Conservation (phyloP, 37 sponge, comb jelly and placozoan species). For the Crambe crambe region DNA sequence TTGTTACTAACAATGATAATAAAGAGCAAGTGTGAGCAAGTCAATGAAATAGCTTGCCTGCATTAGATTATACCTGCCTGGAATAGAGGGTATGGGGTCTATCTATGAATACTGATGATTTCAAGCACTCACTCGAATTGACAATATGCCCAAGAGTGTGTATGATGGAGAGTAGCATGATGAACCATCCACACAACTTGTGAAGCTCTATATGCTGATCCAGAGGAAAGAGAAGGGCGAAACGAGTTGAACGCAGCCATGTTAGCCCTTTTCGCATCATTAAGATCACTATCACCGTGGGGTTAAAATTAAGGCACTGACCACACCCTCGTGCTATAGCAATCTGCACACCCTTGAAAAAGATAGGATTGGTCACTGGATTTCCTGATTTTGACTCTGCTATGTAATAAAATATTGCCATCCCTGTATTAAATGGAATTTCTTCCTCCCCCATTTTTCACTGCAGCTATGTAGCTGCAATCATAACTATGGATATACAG, state of each 20-base stretch:
- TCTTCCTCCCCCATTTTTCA: too few relatives aligned
- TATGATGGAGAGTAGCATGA: constrained; percentile 49
- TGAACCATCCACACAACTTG: constrained; percentile 70
- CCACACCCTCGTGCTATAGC: constrained; percentile 83
- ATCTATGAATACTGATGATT: not conserved
- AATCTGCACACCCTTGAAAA: constrained; percentile 27
- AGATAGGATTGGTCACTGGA: not conserved
- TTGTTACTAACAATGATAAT: too few relatives aligned
- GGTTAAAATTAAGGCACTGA: constrained; percentile 77
- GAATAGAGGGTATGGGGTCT: too few relatives aligned
- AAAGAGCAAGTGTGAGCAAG: too few relatives aligned
- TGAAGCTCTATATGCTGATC: constrained; percentile 90
- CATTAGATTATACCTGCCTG: too few relatives aligned
- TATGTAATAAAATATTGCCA: too few relatives aligned
- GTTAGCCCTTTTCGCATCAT: constrained; percentile 79
- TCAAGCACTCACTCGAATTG: constrained; percentile 69
- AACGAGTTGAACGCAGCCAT: constrained; percentile 66
- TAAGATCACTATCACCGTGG: constrained; percentile 61
- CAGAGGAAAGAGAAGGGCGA: constrained; percentile 69
- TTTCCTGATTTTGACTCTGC: too few relatives aligned
- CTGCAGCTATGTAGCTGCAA: too few relatives aligned
- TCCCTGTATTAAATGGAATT: too few relatives aligned
- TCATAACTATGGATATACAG: too few relatives aligned
- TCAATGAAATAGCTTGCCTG: too few relatives aligned
- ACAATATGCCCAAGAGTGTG: constrained; percentile 68